These are phyloP conservation scores for Dorcus hopei DNA, from an alignment of 2,888 invertebrate genomes.

Conservation along the genomic window DNA sequence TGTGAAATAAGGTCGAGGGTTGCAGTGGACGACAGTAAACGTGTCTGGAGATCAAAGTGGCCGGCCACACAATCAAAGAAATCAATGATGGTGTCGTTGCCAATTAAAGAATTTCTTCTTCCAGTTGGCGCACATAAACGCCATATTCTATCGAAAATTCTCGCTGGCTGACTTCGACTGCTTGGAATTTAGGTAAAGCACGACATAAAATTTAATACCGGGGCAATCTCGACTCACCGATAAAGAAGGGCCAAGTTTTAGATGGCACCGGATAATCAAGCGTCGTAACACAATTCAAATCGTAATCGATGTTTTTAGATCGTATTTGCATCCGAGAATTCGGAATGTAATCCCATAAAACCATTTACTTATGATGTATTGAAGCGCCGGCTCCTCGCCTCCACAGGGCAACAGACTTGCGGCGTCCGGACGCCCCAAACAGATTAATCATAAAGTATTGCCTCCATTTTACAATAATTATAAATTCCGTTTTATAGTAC, in stretches of 20 bases:
- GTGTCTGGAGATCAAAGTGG: constrained; percentile 31
- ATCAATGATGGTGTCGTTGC: constrained; percentile 19
- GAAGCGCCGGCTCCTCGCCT: constrained; percentile 33
- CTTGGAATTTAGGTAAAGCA: too few relatives aligned
- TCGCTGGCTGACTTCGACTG: too few relatives aligned
- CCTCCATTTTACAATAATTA: constrained; percentile 32
- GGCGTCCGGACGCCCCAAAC: constrained; percentile 27
- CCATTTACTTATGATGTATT: constrained; percentile 39
- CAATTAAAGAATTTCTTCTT: too few relatives aligned
- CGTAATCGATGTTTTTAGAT: constrained; percentile 35
- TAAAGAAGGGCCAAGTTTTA: background rate
- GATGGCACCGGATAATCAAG: constrained; percentile 31
- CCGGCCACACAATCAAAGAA: constrained; percentile 30
- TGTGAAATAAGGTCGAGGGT: constrained; percentile 25
- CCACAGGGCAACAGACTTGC: constrained; percentile 22
- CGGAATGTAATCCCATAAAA: constrained; percentile 35
- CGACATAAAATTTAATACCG: background rate
- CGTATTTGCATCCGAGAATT: constrained; percentile 34
- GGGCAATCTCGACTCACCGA: constrained; percentile 1
- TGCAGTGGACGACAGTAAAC: constrained; percentile 24
- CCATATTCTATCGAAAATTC: too few relatives aligned
- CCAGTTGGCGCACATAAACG: too few relatives aligned
- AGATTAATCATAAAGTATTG: constrained; percentile 32
- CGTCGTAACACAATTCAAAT: constrained; percentile 32
- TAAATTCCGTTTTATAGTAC: constrained; percentile 30